These are phyloP conservation scores for Silurus lanzhouensis DNA, from an alignment of 2,797 vertebrate species.

Conservation along the genomic window DNA sequence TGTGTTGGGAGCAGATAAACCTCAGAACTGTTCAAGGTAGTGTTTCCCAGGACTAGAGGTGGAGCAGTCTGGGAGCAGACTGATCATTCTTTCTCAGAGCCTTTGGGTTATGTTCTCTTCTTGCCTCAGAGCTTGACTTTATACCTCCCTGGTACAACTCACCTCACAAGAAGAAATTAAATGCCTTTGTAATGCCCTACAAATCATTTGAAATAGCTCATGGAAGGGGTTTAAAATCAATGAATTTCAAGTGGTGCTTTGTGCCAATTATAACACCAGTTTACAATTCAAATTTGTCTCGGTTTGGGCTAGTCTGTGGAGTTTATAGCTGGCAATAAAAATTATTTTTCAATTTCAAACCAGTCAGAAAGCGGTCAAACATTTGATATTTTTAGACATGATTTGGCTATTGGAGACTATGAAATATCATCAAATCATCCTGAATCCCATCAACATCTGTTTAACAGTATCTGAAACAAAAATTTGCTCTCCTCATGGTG, in stretches of 20 bases:
- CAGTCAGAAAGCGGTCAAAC: background rate
- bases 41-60: background rate
- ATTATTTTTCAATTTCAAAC: background rate
- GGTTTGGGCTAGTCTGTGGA: background rate
- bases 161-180: slow-evolving; percentile 5
- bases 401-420: background rate
- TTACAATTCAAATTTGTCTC: background rate
- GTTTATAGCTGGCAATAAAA: background rate
- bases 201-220: background rate
- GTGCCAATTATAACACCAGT: slow-evolving; percentile 4
- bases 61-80: background rate
- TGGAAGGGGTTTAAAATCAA: background rate
- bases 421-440: background rate
- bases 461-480: background rate
- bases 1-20: slow-evolving; percentile 11
- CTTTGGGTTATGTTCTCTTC: background rate
- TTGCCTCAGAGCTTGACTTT: background rate
- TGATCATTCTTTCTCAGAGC: background rate
- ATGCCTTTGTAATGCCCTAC: background rate
- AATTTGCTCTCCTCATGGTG: background rate
- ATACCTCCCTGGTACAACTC: background rate
- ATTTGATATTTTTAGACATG: background rate
- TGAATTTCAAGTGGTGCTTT: background rate
- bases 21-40: slow-evolving; percentile 4
- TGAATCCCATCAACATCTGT: background rate